Evolutionary conservation across 2,888 invertebrate genomes (phyloP).

Genomic region (Dryadula phaetusa): DNA sequence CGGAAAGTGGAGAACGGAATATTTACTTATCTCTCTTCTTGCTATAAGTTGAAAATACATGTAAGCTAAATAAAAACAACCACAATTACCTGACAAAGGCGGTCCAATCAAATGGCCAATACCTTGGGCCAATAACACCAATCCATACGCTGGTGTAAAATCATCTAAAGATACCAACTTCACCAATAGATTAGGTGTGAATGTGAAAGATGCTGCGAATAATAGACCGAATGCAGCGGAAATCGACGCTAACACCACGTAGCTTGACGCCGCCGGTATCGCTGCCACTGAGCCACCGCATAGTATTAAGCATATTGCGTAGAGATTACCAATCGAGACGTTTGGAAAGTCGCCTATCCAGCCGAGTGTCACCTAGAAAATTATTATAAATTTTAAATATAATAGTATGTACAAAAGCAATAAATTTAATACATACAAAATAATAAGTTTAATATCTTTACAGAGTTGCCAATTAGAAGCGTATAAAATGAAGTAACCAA

Average conservation of each 20-base stretch:
- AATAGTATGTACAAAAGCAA: no score
- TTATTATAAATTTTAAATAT: no score
- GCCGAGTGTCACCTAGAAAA: constrained; percentile 89
- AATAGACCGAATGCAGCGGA: constrained; percentile 92
- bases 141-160: constrained; percentile 96
- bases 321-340: constrained; percentile 92
- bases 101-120: constrained; percentile 96
- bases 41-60: not conserved
- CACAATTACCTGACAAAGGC: constrained; percentile 90
- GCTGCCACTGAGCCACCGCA: constrained; percentile 56
- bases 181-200: constrained; percentile 95
- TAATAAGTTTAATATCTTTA: no score
- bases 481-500: no score
- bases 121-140: constrained; percentile 95
- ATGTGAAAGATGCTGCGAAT: constrained; percentile 95
- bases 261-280: constrained; percentile 83
- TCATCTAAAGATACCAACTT: constrained; percentile 94
- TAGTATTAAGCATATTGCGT: constrained; percentile 89
- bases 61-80: not conserved
- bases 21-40: no score
- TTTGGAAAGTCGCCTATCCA: constrained; percentile 94
- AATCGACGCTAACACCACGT: constrained; percentile 75
- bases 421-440: no score
- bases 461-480: no score
- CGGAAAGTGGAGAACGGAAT: no score